phyloP scores from a whole-genome alignment of 1,140 invertebrate species.

The Drosophila subobscura region DNA sequence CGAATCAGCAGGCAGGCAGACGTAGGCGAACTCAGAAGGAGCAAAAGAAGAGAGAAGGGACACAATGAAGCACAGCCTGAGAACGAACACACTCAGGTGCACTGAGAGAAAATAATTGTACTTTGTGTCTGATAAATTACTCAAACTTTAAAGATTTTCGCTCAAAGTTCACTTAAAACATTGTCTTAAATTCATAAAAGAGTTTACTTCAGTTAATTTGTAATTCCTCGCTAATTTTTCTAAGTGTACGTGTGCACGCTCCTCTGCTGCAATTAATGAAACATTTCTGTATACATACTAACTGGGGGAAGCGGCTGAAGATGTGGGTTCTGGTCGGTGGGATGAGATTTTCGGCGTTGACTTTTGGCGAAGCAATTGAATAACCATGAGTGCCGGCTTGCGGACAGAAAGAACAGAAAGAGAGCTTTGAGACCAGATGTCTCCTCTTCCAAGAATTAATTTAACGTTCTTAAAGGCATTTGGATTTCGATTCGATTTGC shows the following conservation, averaged over 20 bases:
- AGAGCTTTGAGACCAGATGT: too few relatives aligned
- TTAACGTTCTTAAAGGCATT: constrained; percentile 20
- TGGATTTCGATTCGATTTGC: not conserved
- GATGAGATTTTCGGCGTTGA: constrained; percentile 23
- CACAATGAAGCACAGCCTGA: constrained; percentile 61
- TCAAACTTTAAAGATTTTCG: too few relatives aligned
- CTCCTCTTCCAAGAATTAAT: constrained; percentile 25
- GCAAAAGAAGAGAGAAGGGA: constrained; percentile 24
- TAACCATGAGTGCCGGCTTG: constrained; percentile 47
- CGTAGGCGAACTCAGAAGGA: too few relatives aligned
- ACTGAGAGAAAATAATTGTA: too few relatives aligned
- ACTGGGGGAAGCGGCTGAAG: not conserved
- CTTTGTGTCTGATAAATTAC: too few relatives aligned
- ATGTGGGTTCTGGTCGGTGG: not conserved
- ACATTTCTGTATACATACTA: constrained; percentile 56
- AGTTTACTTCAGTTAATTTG: too few relatives aligned
- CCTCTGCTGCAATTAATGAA: constrained; percentile 58
- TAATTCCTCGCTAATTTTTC: not conserved
- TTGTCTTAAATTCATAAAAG: too few relatives aligned
- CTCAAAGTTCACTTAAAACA: too few relatives aligned
- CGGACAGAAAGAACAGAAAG: not conserved
- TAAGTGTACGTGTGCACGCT: too few relatives aligned
- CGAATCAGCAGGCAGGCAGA: too few relatives aligned
- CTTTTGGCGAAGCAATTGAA: constrained; percentile 52
- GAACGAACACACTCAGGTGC: not conserved